Base-by-base conservation (phyloP, 2,888 invertebrate species). In the Brenthis ino region DNA sequence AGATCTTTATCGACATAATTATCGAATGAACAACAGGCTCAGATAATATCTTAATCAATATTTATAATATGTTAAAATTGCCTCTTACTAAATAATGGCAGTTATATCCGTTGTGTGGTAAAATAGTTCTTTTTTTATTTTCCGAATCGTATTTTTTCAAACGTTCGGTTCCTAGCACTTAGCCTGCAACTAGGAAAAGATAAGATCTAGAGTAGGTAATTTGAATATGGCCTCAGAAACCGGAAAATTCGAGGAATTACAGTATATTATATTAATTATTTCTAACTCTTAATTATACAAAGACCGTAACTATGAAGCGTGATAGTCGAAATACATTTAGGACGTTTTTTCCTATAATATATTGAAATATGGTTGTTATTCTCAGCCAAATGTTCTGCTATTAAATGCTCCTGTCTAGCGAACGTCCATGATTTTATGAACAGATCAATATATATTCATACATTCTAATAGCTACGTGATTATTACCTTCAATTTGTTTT, bases 1-100 rank as follows among this genome's bases (percentile, higher is more conserved):
- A 67, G 70, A 68, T 70, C 53, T 55, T 68, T 70, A 68, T 70
- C 70, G 47, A 48, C 43, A 50, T 16, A 54, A 33, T 58, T 43
- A 43, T 43, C 37, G 37, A 47, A 43, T 63, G 57, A 58, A 60
- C 37, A 60, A 57, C 51, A 51, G 63, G 37, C 63, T 13, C 63
- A 50, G 63, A 63, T 53, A 53, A 63, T 20, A 63, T 63, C 63
- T 63, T 63, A 63, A 63, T 63, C 63, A 63, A 63, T 63, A 63
- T 53, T 53, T 63, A 63, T 53, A 63, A 63, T 63, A 63, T 63
- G 37, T 12, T 63, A 53, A 53, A 53, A 63, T 63, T 63, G 33
- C 20, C 51, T 37, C 37, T 53, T 14, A 63, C 50, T 20, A 37
- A 53, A 53, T 33, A 20, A 51, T 53, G 20, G 37, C 6, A 13